Evolutionary conservation across 2,797 vertebrate species (phyloP).

Genomic region (Triplophysa bombifrons): DNA sequence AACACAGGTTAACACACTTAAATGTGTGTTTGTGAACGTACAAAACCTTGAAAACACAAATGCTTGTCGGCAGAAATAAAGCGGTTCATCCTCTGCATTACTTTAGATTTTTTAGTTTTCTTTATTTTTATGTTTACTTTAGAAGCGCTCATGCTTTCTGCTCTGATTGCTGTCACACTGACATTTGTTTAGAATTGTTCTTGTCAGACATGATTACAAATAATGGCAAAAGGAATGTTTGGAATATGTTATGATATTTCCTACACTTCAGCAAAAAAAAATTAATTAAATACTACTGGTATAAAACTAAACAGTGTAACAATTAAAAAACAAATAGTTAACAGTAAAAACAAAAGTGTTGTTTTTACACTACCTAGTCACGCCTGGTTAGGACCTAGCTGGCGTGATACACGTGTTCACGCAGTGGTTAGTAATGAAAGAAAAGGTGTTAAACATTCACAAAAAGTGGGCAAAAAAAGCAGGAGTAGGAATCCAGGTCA

Average conservation of each 20-base stretch:
- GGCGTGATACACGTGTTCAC: not conserved
- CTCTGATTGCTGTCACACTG: not conserved
- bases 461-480: constrained; percentile 38
- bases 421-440: constrained; percentile 24
- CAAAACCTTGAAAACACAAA: constrained; percentile 20
- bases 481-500: constrained; percentile 58
- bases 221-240: no score
- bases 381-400: not conserved
- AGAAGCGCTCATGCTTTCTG: not conserved
- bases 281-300: no score
- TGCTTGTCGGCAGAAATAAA: constrained; percentile 6
- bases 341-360: no score
- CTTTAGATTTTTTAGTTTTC: constrained; percentile 13
- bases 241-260: no score
- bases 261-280: no score
- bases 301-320: no score
- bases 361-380: not conserved
- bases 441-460: constrained; percentile 39
- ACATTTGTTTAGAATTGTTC: not conserved
- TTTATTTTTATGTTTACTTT: constrained; percentile 12
- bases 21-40: constrained; percentile 1
- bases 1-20: not conserved
- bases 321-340: no score
- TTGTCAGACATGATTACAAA: no score
- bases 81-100: not conserved